Base-by-base conservation (phyloP, 2,113 vertebrate genomes). In the Macquaria australasica region DNA sequence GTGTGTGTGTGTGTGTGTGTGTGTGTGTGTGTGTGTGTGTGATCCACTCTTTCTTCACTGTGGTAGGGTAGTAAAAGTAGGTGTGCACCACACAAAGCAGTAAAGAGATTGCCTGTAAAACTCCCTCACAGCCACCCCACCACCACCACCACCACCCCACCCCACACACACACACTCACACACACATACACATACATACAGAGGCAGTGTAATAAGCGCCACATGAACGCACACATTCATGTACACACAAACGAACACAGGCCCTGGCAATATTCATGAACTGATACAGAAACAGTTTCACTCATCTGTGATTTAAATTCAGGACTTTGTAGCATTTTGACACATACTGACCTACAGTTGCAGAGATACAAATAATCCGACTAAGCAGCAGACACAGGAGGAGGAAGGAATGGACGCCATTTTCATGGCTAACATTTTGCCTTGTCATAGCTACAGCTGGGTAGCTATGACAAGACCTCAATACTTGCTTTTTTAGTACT, bases 91-190 rank as follows among this genome's bases (percentile, higher is more conserved):
- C 90, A 93, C 88, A 80, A 81, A 77, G 89, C 87, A 91, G 93
- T 91, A 93, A 93, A 94, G 92, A 92, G 91, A 94, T 94, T 92
- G 73, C 88, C 90, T 89, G 90, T 95, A 90, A 95, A 95, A 77
- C 55, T 82, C 58, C 84, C 90, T 92, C 84, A 84, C 78, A 75
- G 77, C 71, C 87, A 87, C 82, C 89, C 71, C 83, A n/a, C n/a
- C n/a, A n/a, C n/a, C n/a, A n/a, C n/a, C n/a, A n/a, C n/a, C n/a
- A n/a, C n/a, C n/a, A n/a, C n/a, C n/a, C n/a, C n/a, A n/a, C n/a
- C n/a, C 67, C 73, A 81, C 71, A 59, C 59, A 79, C 14, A 77
- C 10, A 73, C 45, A 77, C 41, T 25, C 63, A 41, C 23, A 73
- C 53, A 39, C 39, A 39, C 39, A 39, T 81, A 71, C 73, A 81